A percentile compares a stretch with the other conserved stretches of the same genome.
Conservation (phyloP, 2,797 vertebrate species). For the Gymnoscopelus braueri region DNA sequence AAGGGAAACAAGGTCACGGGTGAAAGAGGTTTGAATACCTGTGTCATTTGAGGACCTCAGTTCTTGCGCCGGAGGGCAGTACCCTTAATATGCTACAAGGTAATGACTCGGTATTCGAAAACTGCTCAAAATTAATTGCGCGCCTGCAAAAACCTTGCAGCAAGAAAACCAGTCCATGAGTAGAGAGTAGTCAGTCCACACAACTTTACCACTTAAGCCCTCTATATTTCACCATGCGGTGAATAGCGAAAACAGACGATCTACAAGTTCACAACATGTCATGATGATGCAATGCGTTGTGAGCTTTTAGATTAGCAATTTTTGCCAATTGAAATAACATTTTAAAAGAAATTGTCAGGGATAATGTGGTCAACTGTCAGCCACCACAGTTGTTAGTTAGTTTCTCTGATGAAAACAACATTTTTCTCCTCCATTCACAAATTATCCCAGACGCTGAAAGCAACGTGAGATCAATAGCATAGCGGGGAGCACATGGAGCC, state of each 20-base stretch:
- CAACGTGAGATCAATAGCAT: conserved; percentile 47
- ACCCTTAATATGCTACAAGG: no score
- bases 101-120: no score
- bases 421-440: conserved; percentile 22
- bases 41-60: conserved; percentile 23
- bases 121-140: no score
- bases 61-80: neutral
- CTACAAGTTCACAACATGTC: no score
- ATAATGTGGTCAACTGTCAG: neutral
- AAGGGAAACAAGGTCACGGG: neutral
- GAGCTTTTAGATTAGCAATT: neutral
- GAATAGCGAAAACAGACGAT: no score
- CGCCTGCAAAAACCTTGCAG: no score
- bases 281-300: neutral
- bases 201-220: no score
- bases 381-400: conserved; percentile 14
- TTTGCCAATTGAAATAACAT: neutral
- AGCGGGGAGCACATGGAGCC: conserved; percentile 26
- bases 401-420: conserved; percentile 17
- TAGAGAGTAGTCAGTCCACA: no score
- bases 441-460: conserved; percentile 17
- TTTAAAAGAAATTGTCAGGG: neutral
- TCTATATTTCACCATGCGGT: neutral
- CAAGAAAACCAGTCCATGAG: no score
- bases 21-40: neutral